These are phyloP conservation scores for Sisor rabdophorus DNA, from an alignment of 2,113 vertebrate species.

Conservation along the genomic window DNA sequence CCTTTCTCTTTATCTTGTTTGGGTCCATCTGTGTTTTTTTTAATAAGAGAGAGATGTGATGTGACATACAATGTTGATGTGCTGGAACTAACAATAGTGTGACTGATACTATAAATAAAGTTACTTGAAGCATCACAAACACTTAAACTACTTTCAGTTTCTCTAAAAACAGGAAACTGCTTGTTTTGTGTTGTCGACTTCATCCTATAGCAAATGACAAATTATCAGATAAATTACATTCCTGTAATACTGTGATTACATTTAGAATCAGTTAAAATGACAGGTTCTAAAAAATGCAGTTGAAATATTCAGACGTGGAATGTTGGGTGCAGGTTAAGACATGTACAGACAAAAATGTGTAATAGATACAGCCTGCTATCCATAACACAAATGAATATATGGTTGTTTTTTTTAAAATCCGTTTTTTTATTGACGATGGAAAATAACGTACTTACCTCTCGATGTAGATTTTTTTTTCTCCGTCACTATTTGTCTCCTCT, in stretches of 20 bases:
- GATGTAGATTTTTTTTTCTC: neutral
- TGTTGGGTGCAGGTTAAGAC: conserved; percentile 17
- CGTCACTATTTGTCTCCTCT: neutral
- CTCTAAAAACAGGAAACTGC: conserved; percentile 3
- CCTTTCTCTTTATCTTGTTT: conserved; percentile 55
- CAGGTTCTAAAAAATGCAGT: neutral
- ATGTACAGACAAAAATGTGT: conserved; percentile 2
- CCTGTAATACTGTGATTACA: neutral
- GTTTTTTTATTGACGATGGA: too few relatives aligned
- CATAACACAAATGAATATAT: neutral
- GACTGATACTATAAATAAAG: neutral
- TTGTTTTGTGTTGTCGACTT: neutral
- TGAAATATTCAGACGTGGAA: neutral
- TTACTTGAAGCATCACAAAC: neutral
- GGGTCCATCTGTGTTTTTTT: neutral
- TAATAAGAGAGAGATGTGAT: neutral
- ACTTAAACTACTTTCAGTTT: neutral
- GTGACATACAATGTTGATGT: too few relatives aligned
- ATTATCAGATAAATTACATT: neutral
- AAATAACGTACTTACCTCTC: conserved; percentile 18
- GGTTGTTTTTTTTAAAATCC: too few relatives aligned
- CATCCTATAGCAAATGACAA: neutral
- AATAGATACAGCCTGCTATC: neutral
- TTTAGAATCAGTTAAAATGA: neutral
- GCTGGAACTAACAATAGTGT: neutral